Evolutionary conservation across 2,113 vertebrate species (phyloP), one percentile per base, ranked within the genome.

Genomic region (Murina feae): DNA sequence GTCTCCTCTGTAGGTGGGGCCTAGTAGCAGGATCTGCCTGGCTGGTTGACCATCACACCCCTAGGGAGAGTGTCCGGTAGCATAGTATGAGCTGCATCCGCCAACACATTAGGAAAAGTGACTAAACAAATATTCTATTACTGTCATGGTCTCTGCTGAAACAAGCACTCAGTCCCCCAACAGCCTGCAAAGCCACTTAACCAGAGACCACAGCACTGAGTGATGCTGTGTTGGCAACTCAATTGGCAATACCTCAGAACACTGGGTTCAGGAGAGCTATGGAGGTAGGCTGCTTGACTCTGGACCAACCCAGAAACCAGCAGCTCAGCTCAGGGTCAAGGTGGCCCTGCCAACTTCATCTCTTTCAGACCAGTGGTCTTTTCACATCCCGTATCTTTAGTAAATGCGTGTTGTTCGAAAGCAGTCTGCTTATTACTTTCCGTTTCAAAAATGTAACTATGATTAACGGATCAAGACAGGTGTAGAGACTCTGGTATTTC

Each of bases 401-500:
- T 69, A 82, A 87, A 55, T 0, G 9, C 17, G 4, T 80, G 14
- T 63, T 78, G 32, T 81, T 93, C 9, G 20, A 92, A 91, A 95
- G 44, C 32, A 8, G 9, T 49, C 44, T 17, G 17, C 7, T 86
- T 25, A n/a, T 44, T 58, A 35, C 79, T 91, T 95, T 91, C 37
- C 9, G 47, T 85, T 95, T 93, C 83, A 81, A 86, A 91, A 23
- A 66, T 69, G 55, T 84, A 63, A 87, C 66, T 87, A 17, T 74
- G 80, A 86, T 89, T 87, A 93, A 49, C 8, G 1, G 74, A 90
- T n/a, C 76, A 92, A 90, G 66, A 83, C 68, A 92, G 4, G 28
- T 60, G 0, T 32, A n/a, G 30, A 55, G 44, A 47, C 75, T 87
- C 82, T 86, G 7, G 35, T 39, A 13, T 85, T 35, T 85, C 51